Conservation (phyloP, 2,113 vertebrate genomes). For the Pimephales promelas region DNA sequence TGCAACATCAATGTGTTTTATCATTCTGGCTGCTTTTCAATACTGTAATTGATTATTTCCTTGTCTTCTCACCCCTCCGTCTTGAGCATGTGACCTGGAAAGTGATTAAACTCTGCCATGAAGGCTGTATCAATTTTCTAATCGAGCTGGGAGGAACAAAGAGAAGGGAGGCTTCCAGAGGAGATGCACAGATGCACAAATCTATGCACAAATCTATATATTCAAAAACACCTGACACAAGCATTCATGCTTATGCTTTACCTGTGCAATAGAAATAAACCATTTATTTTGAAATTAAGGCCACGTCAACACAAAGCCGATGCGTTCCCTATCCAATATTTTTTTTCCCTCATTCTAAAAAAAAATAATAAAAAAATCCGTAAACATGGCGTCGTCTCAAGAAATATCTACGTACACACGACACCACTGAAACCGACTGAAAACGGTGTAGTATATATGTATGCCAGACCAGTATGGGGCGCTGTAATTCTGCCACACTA, state of each 20-base stretch:
- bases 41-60: background rate
- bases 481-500: too few species aligned
- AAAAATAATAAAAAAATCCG: too few species aligned
- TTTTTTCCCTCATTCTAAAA: too few species aligned
- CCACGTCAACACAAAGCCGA: too few species aligned
- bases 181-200: background rate
- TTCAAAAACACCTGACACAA: background rate
- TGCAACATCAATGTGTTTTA: background rate
- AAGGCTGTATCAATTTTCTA: background rate
- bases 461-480: too few species aligned
- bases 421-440: too few species aligned
- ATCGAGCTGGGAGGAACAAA: background rate
- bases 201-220: background rate
- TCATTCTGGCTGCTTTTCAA: background rate
- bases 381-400: too few species aligned
- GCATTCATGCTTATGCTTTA: background rate
- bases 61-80: background rate
- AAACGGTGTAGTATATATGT: too few species aligned
- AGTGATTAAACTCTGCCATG: background rate
- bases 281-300: background rate
- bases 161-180: background rate
- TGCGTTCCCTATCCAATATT: too few species aligned
- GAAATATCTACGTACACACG: too few species aligned
- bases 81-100: conserved; percentile 4
- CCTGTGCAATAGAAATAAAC: background rate